Evolutionary conservation across 2,888 invertebrate genomes (phyloP), one percentile per base, ranked within the genome.

Genomic region (Parnassius smintheus): DNA sequence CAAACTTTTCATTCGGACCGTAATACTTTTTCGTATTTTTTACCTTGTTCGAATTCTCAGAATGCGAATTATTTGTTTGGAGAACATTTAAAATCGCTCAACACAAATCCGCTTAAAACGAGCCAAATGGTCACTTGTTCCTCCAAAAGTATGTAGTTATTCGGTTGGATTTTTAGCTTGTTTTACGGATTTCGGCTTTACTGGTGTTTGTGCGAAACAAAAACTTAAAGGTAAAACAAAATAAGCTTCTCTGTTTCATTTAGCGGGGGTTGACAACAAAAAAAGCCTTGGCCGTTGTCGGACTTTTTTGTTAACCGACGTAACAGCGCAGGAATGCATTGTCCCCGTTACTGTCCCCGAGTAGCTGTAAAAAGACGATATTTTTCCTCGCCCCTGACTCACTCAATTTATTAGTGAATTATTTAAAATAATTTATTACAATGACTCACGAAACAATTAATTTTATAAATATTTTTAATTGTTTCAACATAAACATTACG

Each of bases 231-330:
- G 75, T 72, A 78, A 79, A 85, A 84, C 79, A 84, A 87, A 87
- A 86, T 86, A 83, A 81, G 82, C 85, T 82, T 79, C 83, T 82
- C 82, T 86, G 88, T 90, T 89, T 89, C 89, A 91, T 90, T 91
- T 91, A 86, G 88, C 88, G 83, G 81, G 82, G 83, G 82, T 76
- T 82, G 85, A 83, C 78, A 80, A 83, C 88, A 89, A 90, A 88
- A 18, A 89, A 90, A 83, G 61, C 81, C 82, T 78, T 80, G 78
- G 82, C 77, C 79, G 79, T 78, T 75, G 83, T 79, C 82, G 79
- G 80, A 78, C 78, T 80, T 86, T 89, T 90, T 89, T 88, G 86
- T 85, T 83, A 83, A 79, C 81, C 82, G 76, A 85, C 83, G 82
- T 83, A 83, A 86, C 86, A 82, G 80, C 80, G 76, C 74, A 74